Base-by-base conservation (phyloP, 1,140 invertebrate genomes). In the Argopecten irradians region DNA sequence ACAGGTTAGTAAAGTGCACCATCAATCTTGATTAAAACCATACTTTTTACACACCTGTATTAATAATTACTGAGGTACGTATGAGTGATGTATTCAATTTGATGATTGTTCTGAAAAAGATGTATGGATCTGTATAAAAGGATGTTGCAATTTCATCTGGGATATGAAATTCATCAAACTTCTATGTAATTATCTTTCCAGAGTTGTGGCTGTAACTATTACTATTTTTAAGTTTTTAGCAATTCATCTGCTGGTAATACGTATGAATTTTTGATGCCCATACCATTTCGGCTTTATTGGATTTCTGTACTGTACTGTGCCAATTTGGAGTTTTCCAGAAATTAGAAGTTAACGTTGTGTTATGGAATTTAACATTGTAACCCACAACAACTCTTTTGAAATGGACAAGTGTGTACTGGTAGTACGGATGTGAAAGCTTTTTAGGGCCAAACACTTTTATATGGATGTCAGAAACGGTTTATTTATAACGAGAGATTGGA, bases 401-500 rank as follows among this genome's bases (percentile, higher is more conserved):
- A 71, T 71, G 55, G 22, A 71, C n/a, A 0, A n/a, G 55, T 71
- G 22, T 71, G 55, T 71, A 28, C 28, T n/a, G n/a, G n/a, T n/a
- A n/a, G n/a, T 71, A 71, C 28, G 55, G n/a, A 71, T 71, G 22
- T 28, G n/a, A 71, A n/a, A 28, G n/a, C n/a, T n/a, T n/a, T n/a
- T n/a, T n/a, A n/a, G 28, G 28, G 55, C 1, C 55, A 28, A 71
- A 28, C 22, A 71, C n/a, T n/a, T n/a, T n/a, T n/a, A n/a, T n/a
- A n/a, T 22, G 55, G 55, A 11, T 71, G 55, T n/a, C 55, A 71
- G 43, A 71, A 71, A 28, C 22, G 55, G 22, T n/a, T 71, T 71
- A n/a, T 71, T 71, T 71, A 71, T 71, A 71, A 71, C 55, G n/a
- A 71, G n/a, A 71, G 55, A 71, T 71, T 28, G 22, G n/a, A 71